Evolutionary conservation across 1,140 invertebrate genomes (phyloP), one percentile per base, ranked within the genome.

Genomic region (Leguminivora glycinivorella): DNA sequence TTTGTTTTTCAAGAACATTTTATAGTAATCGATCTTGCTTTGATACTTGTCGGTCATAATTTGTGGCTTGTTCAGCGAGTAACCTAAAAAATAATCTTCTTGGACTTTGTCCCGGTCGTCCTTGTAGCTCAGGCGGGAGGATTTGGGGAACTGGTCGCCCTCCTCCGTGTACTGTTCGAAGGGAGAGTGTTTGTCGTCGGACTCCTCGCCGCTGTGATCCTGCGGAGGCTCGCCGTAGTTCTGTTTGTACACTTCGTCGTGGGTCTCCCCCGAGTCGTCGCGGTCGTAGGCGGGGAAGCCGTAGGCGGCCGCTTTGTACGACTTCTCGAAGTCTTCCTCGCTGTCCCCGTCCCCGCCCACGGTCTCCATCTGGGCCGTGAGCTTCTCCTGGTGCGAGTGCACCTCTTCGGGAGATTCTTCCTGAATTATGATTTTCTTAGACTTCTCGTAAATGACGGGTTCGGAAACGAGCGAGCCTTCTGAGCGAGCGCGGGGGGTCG

Each of bases 291-390:
- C 83, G 6, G 84, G 85, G 47, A 92, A 92, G 52, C 88, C 90
- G 68, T 78, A 81, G 4, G 90, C 88, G 12, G 90, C 84, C 60
- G 91, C 80, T 74, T 91, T 86, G 52, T 92, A 92, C 3, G 83
- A 89, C 56, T 87, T 87, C 72, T 92, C 90, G 69, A 92, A 92
- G 72, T 91, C 82, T 73, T 92, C 84, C 78, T 92, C 90, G 63
- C 80, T 88, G 68, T 91, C 87, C 72, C 84, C 83, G 72, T 89
- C 84, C 24, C 83, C 74, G 22, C 82, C 79, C 2, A 84, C 47
- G 9, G 47, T 52, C 10, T 52, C 69, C 67, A 85, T 82, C 76
- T 88, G 83, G 22, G 76, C 83, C 56, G 80, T 87, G 22, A 83
- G 72, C 76, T 92, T 77, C 70, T 87, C 84, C 38, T 75, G 75